Base-by-base conservation (phyloP, 2,797 vertebrate genomes). In the Onychomys arenicola region DNA sequence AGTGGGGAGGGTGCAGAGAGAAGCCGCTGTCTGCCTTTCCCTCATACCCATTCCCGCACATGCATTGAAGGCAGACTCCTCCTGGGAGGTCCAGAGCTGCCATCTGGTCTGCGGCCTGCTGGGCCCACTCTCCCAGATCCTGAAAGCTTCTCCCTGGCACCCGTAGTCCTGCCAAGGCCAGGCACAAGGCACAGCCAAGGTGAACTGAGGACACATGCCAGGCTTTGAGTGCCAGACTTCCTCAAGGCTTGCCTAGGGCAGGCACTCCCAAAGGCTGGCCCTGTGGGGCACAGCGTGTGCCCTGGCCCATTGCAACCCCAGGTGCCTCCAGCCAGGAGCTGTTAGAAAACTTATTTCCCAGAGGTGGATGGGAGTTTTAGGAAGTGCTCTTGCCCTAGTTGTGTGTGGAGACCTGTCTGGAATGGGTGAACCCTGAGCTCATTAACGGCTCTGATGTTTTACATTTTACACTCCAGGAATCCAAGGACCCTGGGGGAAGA, bases 201-300 rank as follows among this genome's bases (percentile, higher is more conserved):
- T 95, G 78, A 97, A 86, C 83, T 82, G 95, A 94, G 97, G 97
- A 97, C 95, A 97, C 95, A 89, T 0, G 0, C 73, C 0, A 17
- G 76, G 69, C 78, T 92, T 34, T 0, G 10, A 52, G 75, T 43
- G 71, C 81, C 94, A 90, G 93, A 88, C 65, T 52, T 76, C 82
- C 57, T 61, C 0, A 11, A 43, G 77, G 55, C 81, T 34, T 46
- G 65, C 93, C 17, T 4, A 12, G 71, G 61, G 29, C 2, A 1
- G 12, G 75, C 0, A 2, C 73, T 71, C 46, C 76, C 2, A 3
- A 17, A 77, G 71, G 65, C 80, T 46, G 83, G 89, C 85, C 55
- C 75, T 5, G 46, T 83, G 90, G 37, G 25, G 85, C n/a, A 82
- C 80, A 21, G 67, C 12, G 2, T 84, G 93, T n/a, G 11, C 81